A percentile compares a stretch with the other conserved stretches of the same genome.
Conservation (phyloP, 2,113 vertebrate species). For the Oceanodroma tethys region DNA sequence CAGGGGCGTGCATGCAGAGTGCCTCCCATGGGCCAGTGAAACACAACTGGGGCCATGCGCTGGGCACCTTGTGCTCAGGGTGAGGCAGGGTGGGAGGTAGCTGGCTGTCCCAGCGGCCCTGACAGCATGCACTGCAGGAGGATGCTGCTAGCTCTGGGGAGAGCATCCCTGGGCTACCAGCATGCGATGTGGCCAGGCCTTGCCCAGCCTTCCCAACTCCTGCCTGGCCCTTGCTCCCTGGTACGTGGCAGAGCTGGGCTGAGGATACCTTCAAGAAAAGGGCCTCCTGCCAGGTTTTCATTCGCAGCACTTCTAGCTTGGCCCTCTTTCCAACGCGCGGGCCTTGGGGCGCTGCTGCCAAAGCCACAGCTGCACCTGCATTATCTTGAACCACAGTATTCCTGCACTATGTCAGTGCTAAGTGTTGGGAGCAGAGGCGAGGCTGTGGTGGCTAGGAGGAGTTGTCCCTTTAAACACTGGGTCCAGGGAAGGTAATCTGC, state of each 20-base stretch:
- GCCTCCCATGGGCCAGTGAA: background rate
- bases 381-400: rapidly evolving
- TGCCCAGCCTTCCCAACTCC: background rate
- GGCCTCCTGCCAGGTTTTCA: background rate
- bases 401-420: rapidly evolving
- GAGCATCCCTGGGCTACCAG: background rate
- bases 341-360: background rate
- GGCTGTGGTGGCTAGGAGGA: background rate
- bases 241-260: background rate
- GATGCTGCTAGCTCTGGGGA: background rate
- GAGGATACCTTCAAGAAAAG: background rate
- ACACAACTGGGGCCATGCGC: rapidly evolving
- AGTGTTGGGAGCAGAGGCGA: background rate
- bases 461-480: slow-evolving; percentile 29
- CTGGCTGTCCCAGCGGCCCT: background rate
- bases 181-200: rapidly evolving
- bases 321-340: rapidly evolving
- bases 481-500: slow-evolving; percentile 21
- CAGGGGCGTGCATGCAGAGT: rapidly evolving
- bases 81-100: background rate
- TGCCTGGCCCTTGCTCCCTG: background rate
- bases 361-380: rapidly evolving
- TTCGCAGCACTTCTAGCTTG: background rate
- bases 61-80: background rate
- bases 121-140: background rate